These are phyloP conservation scores for Paratilapia polleni DNA, from an alignment of 2,113 vertebrate species.

Conservation along the genomic window DNA sequence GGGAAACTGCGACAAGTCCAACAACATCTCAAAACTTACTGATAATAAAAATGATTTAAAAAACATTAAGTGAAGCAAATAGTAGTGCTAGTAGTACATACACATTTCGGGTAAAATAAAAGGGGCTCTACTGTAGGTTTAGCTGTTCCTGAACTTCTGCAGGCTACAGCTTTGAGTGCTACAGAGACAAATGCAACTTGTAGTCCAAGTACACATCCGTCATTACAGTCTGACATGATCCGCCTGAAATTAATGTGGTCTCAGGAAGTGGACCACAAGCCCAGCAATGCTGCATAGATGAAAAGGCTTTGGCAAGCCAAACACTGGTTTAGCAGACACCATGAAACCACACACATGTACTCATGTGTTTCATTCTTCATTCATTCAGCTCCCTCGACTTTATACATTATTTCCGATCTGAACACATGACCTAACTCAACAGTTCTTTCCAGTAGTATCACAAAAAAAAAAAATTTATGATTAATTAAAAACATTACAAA, in stretches of 20 bases:
- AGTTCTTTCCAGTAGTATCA: constrained; percentile 40
- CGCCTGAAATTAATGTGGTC: constrained; percentile 11
- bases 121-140: background rate
- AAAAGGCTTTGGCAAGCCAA: constrained; percentile 50
- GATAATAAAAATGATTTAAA: constrained; percentile 12
- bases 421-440: background rate
- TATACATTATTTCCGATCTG: background rate
- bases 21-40: background rate
- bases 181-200: constrained; percentile 12
- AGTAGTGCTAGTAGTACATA: constrained; percentile 25
- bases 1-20: background rate
- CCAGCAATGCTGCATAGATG: constrained; percentile 36
- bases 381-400: constrained; percentile 30
- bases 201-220: constrained; percentile 7
- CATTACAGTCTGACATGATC: background rate
- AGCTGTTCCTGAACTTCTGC: constrained; percentile 3
- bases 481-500: constrained; percentile 27
- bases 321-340: constrained; percentile 5
- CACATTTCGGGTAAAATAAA: background rate
- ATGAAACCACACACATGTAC: constrained; percentile 3
- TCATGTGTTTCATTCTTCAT: constrained; percentile 16
- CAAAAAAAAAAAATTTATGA: constrained; percentile 19
- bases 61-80: background rate
- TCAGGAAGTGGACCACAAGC: constrained; percentile 8
- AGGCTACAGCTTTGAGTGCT: constrained; percentile 6